Evolutionary conservation across 2,113 vertebrate genomes (phyloP).

Genomic region (Fulica atra): DNA sequence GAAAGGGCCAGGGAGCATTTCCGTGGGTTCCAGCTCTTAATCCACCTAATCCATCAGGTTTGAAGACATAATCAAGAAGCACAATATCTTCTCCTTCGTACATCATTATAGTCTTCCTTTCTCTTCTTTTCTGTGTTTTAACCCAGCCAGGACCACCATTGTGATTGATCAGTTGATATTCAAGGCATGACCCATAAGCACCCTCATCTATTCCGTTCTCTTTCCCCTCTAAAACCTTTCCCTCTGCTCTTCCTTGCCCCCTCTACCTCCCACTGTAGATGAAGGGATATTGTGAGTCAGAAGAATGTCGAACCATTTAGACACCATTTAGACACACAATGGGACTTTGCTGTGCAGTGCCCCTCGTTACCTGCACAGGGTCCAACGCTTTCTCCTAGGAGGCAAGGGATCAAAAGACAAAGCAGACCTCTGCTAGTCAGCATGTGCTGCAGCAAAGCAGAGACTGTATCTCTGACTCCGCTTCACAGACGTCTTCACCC

Average conservation of each 20-base stretch:
- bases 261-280: not conserved
- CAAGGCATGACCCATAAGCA: not conserved
- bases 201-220: not conserved
- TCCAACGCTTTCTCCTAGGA: not conserved
- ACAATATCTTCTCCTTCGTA: not conserved
- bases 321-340: not conserved
- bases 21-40: not conserved
- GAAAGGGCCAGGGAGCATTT: not conserved
- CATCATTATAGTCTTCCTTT: not conserved
- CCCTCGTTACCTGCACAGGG: not conserved
- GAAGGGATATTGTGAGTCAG: not conserved
- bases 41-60: not conserved
- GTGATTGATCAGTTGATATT: not conserved
- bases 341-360: not conserved
- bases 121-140: not conserved
- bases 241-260: not conserved
- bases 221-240: not conserved
- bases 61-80: not conserved
- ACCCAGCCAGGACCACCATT: not conserved
- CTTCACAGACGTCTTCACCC: not conserved
- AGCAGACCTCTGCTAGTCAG: not conserved
- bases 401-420: not conserved
- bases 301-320: not conserved
- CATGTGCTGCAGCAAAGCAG: rapidly evolving
- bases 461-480: not conserved